Base-by-base conservation (phyloP, 2,113 vertebrate genomes). In the Onychorhynchus coronatus region DNA sequence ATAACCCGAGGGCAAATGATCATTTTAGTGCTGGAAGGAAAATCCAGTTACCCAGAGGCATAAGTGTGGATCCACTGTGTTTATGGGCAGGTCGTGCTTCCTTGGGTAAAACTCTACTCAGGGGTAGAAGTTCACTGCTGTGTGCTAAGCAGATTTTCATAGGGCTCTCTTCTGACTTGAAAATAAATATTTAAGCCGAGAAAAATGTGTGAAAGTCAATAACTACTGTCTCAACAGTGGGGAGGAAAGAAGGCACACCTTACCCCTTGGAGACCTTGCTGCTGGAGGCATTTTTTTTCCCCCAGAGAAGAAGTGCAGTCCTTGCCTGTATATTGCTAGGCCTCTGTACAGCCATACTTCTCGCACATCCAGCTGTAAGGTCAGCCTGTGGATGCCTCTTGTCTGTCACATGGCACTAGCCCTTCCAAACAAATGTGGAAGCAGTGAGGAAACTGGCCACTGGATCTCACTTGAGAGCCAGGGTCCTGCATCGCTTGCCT, bases 401-500 rank as follows among this genome's bases (percentile, higher is more conserved):
- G 4, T 18, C 55, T 75, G 0, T 11, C 28, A 7, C 30, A 5
- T 2, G 59, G 37, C 9, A 16, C 44, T 41, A 65, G 41, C n/a
- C 24, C 62, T 88, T 56, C 72, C 6, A 4, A 67, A 42, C 2
- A 9, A 80, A 28, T 2, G 0, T 14, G 50, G 14, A 2, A 20
- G 18, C 82, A 41, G 12, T 3, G 8, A n/a, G 59, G 72, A 63
- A 62, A 8, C 22, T 28, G 22, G 12, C 30, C 2, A 2, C 41
- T 65, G 75, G 13, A 12, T 82, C 49, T 79, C 22, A 2, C 41
- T 44, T 5, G 12, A 7, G 22, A 39, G 39, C 52, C 58, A 56
- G 68, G 46, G 33, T 33, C 24, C 55, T 9, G 0, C n/a, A 19
- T n/a, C 0, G 0, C 82, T 47, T 22, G 11, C 31, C 58, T 83